Evolutionary conservation across 2,113 vertebrate genomes (phyloP).

Genomic region (Pseudolaguvia tuberculata): DNA sequence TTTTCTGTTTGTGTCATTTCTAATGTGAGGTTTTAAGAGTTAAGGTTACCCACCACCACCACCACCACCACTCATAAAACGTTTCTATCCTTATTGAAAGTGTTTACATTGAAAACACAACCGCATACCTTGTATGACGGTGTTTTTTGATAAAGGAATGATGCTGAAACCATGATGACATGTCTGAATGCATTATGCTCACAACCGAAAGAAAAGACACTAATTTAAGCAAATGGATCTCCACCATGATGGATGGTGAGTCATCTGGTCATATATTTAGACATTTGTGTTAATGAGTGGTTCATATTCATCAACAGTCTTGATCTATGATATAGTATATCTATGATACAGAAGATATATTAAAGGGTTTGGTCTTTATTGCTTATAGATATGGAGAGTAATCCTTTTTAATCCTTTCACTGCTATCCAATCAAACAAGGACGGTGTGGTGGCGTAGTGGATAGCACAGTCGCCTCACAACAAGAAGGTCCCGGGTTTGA

Average conservation of each 20-base stretch:
- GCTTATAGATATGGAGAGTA: neutral
- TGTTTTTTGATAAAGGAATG: slow-evolving; percentile 38
- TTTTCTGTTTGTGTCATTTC: slow-evolving; percentile 15
- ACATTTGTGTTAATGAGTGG: slow-evolving; percentile 1
- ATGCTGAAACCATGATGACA: slow-evolving; percentile 29
- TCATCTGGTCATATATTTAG: slow-evolving; percentile 29
- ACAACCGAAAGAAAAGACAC: slow-evolving; percentile 14
- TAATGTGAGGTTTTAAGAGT: neutral
- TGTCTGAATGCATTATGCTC: slow-evolving; percentile 30
- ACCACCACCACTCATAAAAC: neutral
- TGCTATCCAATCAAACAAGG: too few species aligned
- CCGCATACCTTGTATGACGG: slow-evolving; percentile 22
- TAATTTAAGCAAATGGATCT: slow-evolving; percentile 7
- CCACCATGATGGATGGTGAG: slow-evolving; percentile 8
- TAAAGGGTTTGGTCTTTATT: neutral
- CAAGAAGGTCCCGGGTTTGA: too few species aligned
- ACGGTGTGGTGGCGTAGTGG: too few species aligned
- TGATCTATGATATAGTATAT: neutral
- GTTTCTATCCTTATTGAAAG: slow-evolving; percentile 3
- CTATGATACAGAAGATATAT: neutral
- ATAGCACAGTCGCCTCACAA: too few species aligned
- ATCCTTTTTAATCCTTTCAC: neutral
- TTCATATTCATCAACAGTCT: neutral
- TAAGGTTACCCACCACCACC: too few species aligned
- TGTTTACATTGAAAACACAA: neutral